Conservation (phyloP, 2,797 vertebrate genomes). For the Myotis myotis region DNA sequence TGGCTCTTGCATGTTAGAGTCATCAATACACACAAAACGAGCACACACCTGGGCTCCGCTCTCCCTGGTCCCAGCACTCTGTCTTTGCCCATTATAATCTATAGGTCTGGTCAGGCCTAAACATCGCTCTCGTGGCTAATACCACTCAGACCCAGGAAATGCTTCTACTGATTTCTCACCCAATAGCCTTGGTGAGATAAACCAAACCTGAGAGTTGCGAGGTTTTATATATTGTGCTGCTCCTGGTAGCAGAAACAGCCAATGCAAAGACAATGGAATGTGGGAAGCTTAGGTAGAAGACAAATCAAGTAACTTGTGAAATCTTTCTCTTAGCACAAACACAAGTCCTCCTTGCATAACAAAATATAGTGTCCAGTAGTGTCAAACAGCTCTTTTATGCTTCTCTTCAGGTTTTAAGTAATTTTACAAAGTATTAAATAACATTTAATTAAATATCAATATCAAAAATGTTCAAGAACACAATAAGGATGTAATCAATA, state of each 20-base stretch:
- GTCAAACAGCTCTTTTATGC: background rate
- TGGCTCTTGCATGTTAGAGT: background rate
- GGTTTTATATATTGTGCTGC: background rate
- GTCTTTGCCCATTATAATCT: background rate
- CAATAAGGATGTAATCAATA: background rate
- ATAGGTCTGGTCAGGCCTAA: background rate
- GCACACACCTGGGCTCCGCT: background rate
- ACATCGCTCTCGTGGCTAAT: background rate
- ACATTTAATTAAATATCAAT: background rate
- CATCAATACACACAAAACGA: background rate
- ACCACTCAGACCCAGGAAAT: background rate
- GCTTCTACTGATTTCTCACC: background rate
- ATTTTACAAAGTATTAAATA: slow-evolving; percentile 1
- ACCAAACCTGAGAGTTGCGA: background rate
- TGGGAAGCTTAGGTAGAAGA: background rate
- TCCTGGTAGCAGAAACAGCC: background rate
- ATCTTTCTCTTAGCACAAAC: background rate
- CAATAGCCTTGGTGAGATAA: background rate
- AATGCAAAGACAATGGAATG: background rate
- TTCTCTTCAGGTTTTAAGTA: background rate
- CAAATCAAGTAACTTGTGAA: background rate
- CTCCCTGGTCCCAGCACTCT: background rate
- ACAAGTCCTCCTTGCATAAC: background rate
- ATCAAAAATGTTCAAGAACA: background rate
- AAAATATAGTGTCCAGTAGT: background rate